phyloP scores from a whole-genome alignment of 2,888 invertebrate species.

The Drosophila prolongata region DNA sequence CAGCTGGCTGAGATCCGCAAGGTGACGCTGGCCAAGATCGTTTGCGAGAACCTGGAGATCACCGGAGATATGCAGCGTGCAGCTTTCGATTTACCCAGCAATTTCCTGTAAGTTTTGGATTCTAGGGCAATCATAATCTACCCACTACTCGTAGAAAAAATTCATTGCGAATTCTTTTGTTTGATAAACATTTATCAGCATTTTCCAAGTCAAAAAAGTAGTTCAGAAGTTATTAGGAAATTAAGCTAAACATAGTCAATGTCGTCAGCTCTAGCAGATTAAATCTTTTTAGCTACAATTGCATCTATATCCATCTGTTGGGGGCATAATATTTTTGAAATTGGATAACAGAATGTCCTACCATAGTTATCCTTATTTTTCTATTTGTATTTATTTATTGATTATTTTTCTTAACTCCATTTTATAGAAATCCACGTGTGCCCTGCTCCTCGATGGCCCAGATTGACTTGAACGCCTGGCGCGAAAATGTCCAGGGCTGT shows the following conservation, averaged over 20 bases:
- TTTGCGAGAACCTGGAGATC: constrained; percentile 95
- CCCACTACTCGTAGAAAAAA: too few relatives aligned
- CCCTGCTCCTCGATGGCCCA: constrained; percentile 92
- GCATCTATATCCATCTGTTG: too few relatives aligned
- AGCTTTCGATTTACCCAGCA: constrained; percentile 95
- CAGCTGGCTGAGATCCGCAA: constrained; percentile 96
- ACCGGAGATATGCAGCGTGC: constrained; percentile 94
- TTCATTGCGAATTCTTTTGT: too few relatives aligned
- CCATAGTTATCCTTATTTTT: too few relatives aligned
- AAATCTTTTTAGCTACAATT: too few relatives aligned
- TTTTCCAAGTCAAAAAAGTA: too few relatives aligned
- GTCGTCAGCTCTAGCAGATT: too few relatives aligned
- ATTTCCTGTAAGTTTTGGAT: constrained; percentile 89
- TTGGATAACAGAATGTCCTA: too few relatives aligned
- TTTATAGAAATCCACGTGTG: constrained; percentile 91
- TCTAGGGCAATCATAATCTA: too few relatives aligned
- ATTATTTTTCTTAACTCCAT: neutral
- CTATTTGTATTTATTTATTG: neutral
- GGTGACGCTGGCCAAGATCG: constrained; percentile 91
- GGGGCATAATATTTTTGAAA: too few relatives aligned
- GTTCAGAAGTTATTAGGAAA: neutral
- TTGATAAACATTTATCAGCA: too few relatives aligned
- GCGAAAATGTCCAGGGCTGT: constrained; percentile 92
- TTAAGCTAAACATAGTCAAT: too few relatives aligned
- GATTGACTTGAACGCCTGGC: constrained; percentile 93